phyloP scores from a whole-genome alignment of 2,113 vertebrate genomes.

The Condylura cristata region DNA sequence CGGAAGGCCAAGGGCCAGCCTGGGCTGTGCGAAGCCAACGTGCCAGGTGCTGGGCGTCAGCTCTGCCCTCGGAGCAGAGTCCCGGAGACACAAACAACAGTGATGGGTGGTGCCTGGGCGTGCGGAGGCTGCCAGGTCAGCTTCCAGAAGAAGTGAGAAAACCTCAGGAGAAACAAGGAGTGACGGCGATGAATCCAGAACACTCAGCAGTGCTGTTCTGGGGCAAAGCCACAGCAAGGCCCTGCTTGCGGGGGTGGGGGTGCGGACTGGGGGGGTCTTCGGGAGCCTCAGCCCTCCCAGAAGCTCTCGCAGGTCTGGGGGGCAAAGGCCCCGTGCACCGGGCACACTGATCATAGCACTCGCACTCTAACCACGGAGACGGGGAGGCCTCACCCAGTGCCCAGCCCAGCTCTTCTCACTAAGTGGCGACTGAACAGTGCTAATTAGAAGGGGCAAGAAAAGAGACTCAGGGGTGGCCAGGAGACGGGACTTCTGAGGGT shows the following conservation, averaged over 20 bases:
- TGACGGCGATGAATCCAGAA: not conserved
- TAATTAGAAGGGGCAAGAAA: not conserved
- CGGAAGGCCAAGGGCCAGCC: not conserved
- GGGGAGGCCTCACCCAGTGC: not conserved
- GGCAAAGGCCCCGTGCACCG: not conserved
- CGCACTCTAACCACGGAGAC: not conserved
- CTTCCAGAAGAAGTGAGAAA: not conserved
- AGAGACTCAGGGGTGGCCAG: not conserved
- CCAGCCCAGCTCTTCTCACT: too few relatives aligned
- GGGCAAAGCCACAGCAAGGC: accelerated
- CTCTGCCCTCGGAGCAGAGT: not conserved
- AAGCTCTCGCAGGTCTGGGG: accelerated
- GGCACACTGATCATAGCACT: accelerated
- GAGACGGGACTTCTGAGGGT: not conserved
- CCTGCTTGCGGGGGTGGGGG: not conserved
- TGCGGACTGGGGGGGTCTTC: not conserved
- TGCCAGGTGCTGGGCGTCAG: accelerated
- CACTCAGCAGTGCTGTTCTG: not conserved
- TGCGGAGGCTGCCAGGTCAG: too few relatives aligned
- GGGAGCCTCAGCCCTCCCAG: not conserved
- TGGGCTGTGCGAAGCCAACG: not conserved
- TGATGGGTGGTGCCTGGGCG: not conserved
- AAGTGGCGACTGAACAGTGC: not conserved
- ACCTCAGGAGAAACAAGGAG: not conserved
- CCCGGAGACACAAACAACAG: not conserved